Percentiles rank a stretch among this genome's conserved stretches.
These are phyloP conservation scores for Parnassius mnemosyne DNA, from an alignment of 2,888 invertebrate genomes.

Conservation along the genomic window DNA sequence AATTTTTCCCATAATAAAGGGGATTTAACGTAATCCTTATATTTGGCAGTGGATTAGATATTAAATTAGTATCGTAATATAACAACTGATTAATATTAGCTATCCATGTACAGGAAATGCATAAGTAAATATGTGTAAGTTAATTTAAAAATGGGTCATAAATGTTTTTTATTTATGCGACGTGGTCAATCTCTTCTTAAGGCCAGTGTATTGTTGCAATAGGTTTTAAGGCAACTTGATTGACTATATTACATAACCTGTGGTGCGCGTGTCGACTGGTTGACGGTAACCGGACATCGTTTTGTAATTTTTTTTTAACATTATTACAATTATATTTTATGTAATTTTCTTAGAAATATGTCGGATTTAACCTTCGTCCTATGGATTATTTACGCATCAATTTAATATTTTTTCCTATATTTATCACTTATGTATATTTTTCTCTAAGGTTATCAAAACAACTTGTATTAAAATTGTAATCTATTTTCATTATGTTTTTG, in stretches of 20 bases:
- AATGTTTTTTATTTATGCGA: background rate
- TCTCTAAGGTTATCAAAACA: no score
- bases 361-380: background rate
- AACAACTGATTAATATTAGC: no score
- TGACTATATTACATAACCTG: constrained; percentile 19
- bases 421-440: no score
- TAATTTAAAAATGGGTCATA: constrained; percentile 13
- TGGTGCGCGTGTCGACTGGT: constrained; percentile 11
- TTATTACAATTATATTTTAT: constrained; percentile 7
- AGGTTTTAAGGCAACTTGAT: constrained; percentile 21
- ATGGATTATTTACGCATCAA: no score
- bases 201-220: constrained; percentile 9
- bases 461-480: no score
- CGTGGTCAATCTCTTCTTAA: constrained; percentile 17
- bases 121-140: background rate
- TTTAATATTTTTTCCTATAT: no score
- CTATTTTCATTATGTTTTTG: no score
- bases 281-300: constrained; percentile 17
- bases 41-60: no score
- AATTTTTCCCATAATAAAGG: no score
- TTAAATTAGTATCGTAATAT: no score
- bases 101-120: background rate
- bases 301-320: constrained; percentile 18
- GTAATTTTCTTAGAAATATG: constrained; percentile 4
- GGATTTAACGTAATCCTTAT: no score